A percentile compares a stretch with the other conserved stretches of the same genome.
These are phyloP conservation scores for Aphaenogaster rudis DNA, from an alignment of 1,140 invertebrate genomes.

Conservation along the genomic window DNA sequence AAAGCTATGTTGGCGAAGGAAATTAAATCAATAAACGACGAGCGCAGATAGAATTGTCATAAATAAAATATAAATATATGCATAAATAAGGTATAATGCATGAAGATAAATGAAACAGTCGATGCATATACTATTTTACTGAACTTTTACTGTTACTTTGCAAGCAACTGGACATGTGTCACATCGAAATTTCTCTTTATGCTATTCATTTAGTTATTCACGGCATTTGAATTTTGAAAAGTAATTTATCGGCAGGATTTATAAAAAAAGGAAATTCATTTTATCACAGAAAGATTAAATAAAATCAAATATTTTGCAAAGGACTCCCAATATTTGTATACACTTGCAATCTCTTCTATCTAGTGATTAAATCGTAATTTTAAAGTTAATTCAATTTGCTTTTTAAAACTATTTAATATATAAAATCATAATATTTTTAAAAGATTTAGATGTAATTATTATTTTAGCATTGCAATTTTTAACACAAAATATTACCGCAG, in stretches of 20 bases:
- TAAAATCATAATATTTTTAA: background rate
- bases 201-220: background rate
- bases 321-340: background rate
- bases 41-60: background rate
- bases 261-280: background rate
- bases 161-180: background rate
- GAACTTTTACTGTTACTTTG: background rate
- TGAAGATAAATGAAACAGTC: conserved; percentile 22
- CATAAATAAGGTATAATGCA: conserved; percentile 6
- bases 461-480: background rate
- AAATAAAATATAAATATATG: conserved; percentile 2
- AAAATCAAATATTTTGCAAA: background rate
- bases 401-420: conserved; percentile 2
- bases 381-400: background rate
- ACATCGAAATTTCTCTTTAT: background rate
- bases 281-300: background rate
- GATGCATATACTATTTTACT: background rate
- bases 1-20: conserved; percentile 15
- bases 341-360: background rate
- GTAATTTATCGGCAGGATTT: background rate
- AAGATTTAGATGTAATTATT: background rate
- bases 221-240: background rate
- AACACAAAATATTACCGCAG: background rate
- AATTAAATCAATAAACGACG: conserved; percentile 40
- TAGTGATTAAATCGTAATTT: background rate